Conservation (phyloP, 2,113 vertebrate genomes). For the Hippocampus mohnikei region DNA sequence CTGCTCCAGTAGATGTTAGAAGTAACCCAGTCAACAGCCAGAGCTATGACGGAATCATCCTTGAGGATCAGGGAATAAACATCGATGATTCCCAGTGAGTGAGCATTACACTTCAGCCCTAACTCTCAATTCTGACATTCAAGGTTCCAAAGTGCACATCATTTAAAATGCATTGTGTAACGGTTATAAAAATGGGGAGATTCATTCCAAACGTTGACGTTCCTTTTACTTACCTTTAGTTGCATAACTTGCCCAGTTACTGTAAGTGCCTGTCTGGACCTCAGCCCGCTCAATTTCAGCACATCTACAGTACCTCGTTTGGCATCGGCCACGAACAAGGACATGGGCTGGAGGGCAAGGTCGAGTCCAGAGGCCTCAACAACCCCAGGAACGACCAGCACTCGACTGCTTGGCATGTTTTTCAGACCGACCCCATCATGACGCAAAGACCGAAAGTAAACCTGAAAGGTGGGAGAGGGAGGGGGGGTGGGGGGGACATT, state of each 20-base stretch:
- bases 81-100: neutral
- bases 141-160: no score
- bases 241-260: slow-evolving; percentile 65
- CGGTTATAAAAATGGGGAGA: no score
- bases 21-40: slow-evolving; percentile 88
- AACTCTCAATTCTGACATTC: neutral
- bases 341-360: slow-evolving; percentile 62
- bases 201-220: neutral
- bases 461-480: slow-evolving; percentile 52
- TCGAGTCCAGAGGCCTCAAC: slow-evolving; percentile 69
- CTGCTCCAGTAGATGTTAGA: slow-evolving; percentile 87
- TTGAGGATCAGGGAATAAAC: slow-evolving; percentile 3
- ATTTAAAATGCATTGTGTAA: neutral
- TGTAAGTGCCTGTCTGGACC: slow-evolving; percentile 47
- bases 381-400: slow-evolving; percentile 68
- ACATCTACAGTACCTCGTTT: slow-evolving; percentile 66
- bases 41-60: slow-evolving; percentile 65
- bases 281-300: slow-evolving; percentile 67
- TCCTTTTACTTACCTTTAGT: slow-evolving; percentile 40
- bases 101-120: neutral
- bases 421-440: slow-evolving; percentile 44
- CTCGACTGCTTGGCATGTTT: slow-evolving; percentile 61
- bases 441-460: slow-evolving; percentile 75
- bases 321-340: slow-evolving; percentile 76
- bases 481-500: no score